These are phyloP conservation scores for Netelia fuscicornis DNA, from an alignment of 2,888 invertebrate species.

Conservation along the genomic window DNA sequence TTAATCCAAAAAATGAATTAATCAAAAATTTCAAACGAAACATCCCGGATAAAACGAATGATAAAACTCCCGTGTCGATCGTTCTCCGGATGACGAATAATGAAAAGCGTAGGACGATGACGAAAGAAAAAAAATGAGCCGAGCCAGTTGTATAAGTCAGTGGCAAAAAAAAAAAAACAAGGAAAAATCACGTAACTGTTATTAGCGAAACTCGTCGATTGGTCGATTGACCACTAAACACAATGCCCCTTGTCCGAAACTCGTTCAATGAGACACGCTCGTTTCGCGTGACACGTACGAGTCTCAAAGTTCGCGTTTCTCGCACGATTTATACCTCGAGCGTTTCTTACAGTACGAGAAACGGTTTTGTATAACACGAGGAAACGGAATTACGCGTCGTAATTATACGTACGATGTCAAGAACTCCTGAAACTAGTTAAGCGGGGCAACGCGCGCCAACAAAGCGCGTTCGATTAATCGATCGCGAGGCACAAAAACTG, in stretches of 20 bases:
- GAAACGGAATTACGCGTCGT: too few relatives aligned
- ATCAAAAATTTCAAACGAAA: not conserved
- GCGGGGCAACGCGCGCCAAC: not conserved
- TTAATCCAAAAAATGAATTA: not conserved
- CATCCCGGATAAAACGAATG: not conserved
- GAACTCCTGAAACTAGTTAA: too few relatives aligned
- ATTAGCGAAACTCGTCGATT: not conserved
- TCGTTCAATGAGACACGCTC: constrained; percentile 34
- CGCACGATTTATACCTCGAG: too few relatives aligned
- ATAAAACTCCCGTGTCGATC: not conserved
- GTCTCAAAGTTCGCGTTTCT: constrained; percentile 44
- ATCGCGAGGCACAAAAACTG: constrained; percentile 15
- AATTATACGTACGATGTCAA: too few relatives aligned
- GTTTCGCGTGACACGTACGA: constrained; percentile 27
- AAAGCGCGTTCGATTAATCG: not conserved
- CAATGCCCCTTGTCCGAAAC: constrained; percentile 44
- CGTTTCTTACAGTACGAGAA: too few relatives aligned
- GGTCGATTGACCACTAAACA: constrained; percentile 5
- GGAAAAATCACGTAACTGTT: constrained; percentile 26
- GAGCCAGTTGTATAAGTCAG: too few relatives aligned
- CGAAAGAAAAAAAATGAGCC: too few relatives aligned
- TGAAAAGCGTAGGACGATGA: too few relatives aligned
- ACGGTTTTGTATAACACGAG: too few relatives aligned
- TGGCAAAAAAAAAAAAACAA: not conserved
- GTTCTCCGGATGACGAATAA: not conserved